Percentiles rank a stretch among this genome's conserved stretches.
phyloP scores from a whole-genome alignment of 2,888 invertebrate species.

The Cerastis rubricosa region DNA sequence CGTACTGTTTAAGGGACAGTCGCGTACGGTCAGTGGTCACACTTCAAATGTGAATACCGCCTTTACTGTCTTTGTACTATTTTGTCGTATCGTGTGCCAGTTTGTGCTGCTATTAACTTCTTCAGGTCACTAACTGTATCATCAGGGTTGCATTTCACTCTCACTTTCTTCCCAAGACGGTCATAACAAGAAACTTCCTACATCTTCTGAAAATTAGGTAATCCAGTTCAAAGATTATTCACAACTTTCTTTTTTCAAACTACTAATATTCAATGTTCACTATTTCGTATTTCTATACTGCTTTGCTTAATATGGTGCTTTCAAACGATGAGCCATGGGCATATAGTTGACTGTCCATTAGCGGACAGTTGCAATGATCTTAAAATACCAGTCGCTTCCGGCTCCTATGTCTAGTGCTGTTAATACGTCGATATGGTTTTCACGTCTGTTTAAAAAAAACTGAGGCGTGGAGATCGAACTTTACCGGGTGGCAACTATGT shows the following conservation, averaged over 20 bases:
- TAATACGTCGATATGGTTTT: constrained; percentile 50
- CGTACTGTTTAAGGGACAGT: constrained; percentile 57
- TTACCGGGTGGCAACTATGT: not conserved
- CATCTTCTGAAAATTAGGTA: constrained; percentile 92
- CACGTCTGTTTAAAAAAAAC: not conserved
- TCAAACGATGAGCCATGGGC: not conserved
- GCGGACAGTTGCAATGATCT: constrained; percentile 74
- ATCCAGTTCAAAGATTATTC: constrained; percentile 1
- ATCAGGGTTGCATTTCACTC: constrained; percentile 99
- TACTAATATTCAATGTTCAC: not conserved
- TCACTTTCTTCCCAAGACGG: constrained; percentile 98
- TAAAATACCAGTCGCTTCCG: constrained; percentile 71
- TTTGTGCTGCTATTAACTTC: constrained; percentile 99
- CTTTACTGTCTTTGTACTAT: constrained; percentile 96
- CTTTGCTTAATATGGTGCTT: not conserved
- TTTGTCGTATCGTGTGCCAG: constrained; percentile 99
- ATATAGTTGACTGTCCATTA: constrained; percentile 62
- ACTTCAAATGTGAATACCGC: not conserved
- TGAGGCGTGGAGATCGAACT: not conserved
- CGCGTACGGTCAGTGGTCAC: constrained; percentile 40
- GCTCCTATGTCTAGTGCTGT: constrained; percentile 57
- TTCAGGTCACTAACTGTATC: constrained; percentile 99
- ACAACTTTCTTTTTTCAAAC: too few relatives aligned
- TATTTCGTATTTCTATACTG: not conserved
- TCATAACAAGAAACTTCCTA: constrained; percentile 99